These are phyloP conservation scores for Eufriesea mexicana DNA, from an alignment of 1,140 invertebrate species.

Conservation along the genomic window DNA sequence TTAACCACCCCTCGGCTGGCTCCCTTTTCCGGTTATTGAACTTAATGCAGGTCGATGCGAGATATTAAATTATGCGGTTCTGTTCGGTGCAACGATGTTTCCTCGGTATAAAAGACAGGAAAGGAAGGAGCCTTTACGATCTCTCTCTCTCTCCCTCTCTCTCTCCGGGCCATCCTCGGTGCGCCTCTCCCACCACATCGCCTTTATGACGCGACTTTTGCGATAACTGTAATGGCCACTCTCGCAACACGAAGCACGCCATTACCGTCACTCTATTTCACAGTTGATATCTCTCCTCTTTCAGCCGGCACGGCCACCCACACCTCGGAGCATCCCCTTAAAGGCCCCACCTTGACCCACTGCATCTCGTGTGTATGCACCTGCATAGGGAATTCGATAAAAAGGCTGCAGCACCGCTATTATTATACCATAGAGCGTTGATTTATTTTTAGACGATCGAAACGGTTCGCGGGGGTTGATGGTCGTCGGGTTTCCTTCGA, in stretches of 20 bases:
- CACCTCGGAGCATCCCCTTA: conserved; percentile 36
- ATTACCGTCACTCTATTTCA: conserved; percentile 71
- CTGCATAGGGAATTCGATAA: conserved; percentile 42
- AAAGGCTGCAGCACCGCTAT: conserved; percentile 11
- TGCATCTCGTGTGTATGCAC: conserved; percentile 28
- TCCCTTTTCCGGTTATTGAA: conserved; percentile 12
- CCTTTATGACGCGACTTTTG: conserved; percentile 63
- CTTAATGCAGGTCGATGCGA: conserved; percentile 3
- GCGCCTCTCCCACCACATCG: neutral
- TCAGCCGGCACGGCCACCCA: conserved; percentile 22
- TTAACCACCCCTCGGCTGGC: neutral
- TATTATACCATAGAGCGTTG: conserved; percentile 26
- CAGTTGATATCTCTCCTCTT: conserved; percentile 62
- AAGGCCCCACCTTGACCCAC: conserved; percentile 57
- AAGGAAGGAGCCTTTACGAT: conserved; percentile 37
- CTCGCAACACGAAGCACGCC: conserved; percentile 63
- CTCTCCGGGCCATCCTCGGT: neutral
- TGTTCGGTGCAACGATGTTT: conserved; percentile 29
- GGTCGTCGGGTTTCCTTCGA: neutral
- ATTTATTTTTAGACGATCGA: conserved; percentile 35
- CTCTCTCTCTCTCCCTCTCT: neutral
- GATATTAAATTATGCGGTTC: conserved; percentile 57
- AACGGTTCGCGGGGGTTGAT: conserved; percentile 1
- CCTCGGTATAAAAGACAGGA: conserved; percentile 13
- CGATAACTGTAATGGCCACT: conserved; percentile 70